Conservation (phyloP, 2,888 invertebrate genomes). For the Urechis unicinctus region DNA sequence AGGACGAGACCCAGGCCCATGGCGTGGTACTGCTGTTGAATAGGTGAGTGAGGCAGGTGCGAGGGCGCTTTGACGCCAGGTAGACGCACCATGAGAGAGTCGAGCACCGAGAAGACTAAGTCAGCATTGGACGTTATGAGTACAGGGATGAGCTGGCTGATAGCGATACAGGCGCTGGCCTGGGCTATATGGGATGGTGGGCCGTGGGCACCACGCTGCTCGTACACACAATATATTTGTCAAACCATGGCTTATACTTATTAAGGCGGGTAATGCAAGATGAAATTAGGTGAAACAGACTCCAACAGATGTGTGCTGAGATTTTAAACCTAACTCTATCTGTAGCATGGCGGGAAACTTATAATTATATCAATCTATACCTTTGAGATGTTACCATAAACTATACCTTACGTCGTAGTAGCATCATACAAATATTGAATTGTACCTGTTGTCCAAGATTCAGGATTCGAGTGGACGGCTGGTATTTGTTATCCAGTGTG, state of each 20-base stretch:
- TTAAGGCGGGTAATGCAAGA: no score
- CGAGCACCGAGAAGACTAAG: neutral
- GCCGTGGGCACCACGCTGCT: neutral
- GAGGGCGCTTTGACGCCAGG: neutral
- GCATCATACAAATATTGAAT: no score
- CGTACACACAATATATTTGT: no score
- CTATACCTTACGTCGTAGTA: neutral
- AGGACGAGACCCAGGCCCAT: neutral
- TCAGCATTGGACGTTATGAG: neutral
- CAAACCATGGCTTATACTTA: no score
- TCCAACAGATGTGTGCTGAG: no score
- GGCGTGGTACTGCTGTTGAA: neutral
- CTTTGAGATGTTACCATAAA: neutral
- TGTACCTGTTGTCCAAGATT: neutral
- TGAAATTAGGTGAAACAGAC: no score
- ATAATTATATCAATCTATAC: no score
- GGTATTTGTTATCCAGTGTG: neutral
- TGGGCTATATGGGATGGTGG: neutral
- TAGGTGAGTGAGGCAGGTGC: neutral
- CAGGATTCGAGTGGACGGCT: neutral
- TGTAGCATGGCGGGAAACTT: no score
- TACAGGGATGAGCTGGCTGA: neutral
- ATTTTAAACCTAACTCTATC: no score
- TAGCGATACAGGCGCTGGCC: neutral
- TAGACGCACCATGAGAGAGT: neutral